These are phyloP conservation scores for Acromyrmex heyeri DNA, from an alignment of 1,140 invertebrate genomes.

Conservation along the genomic window DNA sequence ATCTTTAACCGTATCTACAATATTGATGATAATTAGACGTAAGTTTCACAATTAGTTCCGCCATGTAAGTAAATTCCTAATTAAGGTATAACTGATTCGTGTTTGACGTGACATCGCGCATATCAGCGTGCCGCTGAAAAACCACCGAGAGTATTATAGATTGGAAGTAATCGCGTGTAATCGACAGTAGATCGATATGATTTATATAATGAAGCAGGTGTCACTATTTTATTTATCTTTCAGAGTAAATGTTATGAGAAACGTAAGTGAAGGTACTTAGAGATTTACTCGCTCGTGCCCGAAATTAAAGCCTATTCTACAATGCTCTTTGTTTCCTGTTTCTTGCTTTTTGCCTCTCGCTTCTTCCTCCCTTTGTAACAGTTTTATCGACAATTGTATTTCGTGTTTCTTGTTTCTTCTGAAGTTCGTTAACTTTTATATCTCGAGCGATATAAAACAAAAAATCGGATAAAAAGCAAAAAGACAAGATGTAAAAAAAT, in stretches of 20 bases:
- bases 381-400: too few relatives aligned
- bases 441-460: too few relatives aligned
- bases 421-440: too few relatives aligned
- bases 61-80: slow-evolving; percentile 42
- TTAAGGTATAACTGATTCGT: slow-evolving; percentile 38
- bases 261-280: not conserved
- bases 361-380: too few relatives aligned
- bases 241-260: not conserved
- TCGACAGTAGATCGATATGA: not conserved
- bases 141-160: not conserved
- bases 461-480: too few relatives aligned
- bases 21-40: slow-evolving; percentile 36
- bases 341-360: too few relatives aligned
- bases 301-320: not conserved
- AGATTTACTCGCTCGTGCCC: not conserved
- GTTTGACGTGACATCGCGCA: not conserved
- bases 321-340: too few relatives aligned
- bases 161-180: not conserved
- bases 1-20: slow-evolving; percentile 36
- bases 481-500: too few relatives aligned
- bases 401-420: too few relatives aligned
- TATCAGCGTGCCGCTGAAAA: not conserved
- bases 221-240: not conserved
- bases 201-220: too few relatives aligned
- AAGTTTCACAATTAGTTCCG: slow-evolving; percentile 52